Percentiles rank a stretch among this genome's conserved stretches.
phyloP scores from a whole-genome alignment of 2,888 invertebrate species.

The Clitarchus hookeri region DNA sequence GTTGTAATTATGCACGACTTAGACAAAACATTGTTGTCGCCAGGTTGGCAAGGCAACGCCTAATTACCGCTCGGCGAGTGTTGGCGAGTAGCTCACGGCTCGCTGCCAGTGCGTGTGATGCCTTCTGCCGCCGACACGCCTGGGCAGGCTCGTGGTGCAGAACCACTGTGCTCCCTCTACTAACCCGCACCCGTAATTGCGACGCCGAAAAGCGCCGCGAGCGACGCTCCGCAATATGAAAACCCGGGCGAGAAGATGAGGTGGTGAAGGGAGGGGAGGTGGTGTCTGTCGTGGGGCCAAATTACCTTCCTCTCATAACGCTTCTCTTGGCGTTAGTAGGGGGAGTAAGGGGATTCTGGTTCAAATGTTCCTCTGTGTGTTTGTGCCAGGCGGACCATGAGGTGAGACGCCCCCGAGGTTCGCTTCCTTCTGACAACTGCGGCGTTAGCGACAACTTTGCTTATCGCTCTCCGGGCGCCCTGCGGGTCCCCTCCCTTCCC shows the following conservation, averaged over 20 bases:
- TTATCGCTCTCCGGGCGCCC: neutral
- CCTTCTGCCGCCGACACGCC: too few relatives aligned
- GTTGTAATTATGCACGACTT: too few relatives aligned
- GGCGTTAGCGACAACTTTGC: slow-evolving; percentile 14
- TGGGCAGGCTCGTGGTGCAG: neutral
- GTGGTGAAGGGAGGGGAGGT: neutral
- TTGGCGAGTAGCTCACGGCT: too few relatives aligned
- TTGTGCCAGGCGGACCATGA: neutral
- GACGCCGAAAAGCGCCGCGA: neutral
- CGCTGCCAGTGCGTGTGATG: too few relatives aligned
- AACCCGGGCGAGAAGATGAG: neutral
- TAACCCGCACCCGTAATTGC: neutral
- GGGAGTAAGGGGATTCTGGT: neutral
- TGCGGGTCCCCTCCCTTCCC: neutral
- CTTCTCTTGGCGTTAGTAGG: neutral
- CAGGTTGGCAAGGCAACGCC: too few relatives aligned
- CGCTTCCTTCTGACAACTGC: neutral
- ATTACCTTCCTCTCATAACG: slow-evolving; percentile 14
- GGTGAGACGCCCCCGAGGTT: slow-evolving; percentile 12
- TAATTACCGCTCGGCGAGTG: too few relatives aligned
- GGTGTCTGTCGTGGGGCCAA: neutral
- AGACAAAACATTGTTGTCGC: too few relatives aligned
- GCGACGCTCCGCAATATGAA: neutral
- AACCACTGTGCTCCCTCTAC: neutral
- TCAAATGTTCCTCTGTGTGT: neutral